Evolutionary conservation across 2,888 invertebrate species (phyloP), one percentile per base, ranked within the genome.

Genomic region (Leptopterna dolabrata): DNA sequence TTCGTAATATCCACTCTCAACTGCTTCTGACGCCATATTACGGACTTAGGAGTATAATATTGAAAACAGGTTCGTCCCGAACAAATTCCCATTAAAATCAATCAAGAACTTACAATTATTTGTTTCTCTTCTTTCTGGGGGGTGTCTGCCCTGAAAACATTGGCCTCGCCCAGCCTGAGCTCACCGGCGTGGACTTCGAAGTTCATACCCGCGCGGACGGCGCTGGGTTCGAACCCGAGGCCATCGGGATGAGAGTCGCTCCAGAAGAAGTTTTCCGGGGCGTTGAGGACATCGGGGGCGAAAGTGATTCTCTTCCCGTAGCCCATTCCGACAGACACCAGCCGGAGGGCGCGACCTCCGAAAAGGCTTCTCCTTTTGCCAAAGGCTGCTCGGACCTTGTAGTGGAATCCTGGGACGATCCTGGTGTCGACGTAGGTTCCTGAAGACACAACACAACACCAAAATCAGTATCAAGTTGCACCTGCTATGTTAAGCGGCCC

Each of bases 231-330:
- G 91, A 95, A 93, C 81, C 95, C 96, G 88, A 95, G 92, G 51
- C 96, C 96, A 90, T 95, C 95, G 4, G 95, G 94, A 90, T 95
- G 94, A 63, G 94, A 95, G 92, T 96, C 96, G 30, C 95, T 95
- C 95, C 96, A 96, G 92, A 96, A 94, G 91, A 94, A 95, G 91
- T 95, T 95, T 71, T 91, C 90, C 88, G 92, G 92, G 11, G 90
- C 89, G 88, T 92, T 92, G 19, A 92, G 90, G 93, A 2, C 94
- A 89, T 95, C 94, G 0, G 95, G 94, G 90, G 94, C 93, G 92
- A 96, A 96, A 0, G 95, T 95, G 88, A 96, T 93, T 80, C 96
- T 93, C 91, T 96, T 96, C 41, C 95, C 96, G 90, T 96, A 96
- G 24, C 96, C 96, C 93, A 95, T 94, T 13, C 96, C 96, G 89